Evolutionary conservation across 1,140 invertebrate genomes (phyloP), one percentile per base, ranked within the genome.

Genomic region (Oncopodura yosiiana): DNA sequence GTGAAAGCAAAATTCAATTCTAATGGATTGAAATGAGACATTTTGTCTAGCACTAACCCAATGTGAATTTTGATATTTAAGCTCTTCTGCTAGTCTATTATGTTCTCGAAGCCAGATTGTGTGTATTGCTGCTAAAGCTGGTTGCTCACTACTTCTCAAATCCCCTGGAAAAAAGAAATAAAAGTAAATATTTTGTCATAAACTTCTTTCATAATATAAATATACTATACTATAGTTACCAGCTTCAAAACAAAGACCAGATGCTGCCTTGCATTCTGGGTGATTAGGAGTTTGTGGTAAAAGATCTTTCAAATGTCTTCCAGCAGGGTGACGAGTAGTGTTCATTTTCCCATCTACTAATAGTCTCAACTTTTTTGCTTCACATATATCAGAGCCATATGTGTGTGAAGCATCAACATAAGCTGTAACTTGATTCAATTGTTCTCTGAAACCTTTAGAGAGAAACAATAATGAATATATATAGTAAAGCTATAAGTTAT

Each of bases 361-460:
- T 6, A 56, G 21, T 39, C 77, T 56, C 26, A 79, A 61, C 44
- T 68, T 66, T 41, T 69, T 64, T 4, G 69, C 70, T 60, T 75
- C 76, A 54, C 79, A 81, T 34, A 73, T 67, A 51, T 79, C 79
- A 3, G 77, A 79, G 0, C 81, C 81, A 62, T 83, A 83, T 14
- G 78, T 70, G 53, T 75, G 73, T 0, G 79, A 81, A 3, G 73
- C 73, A 64, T 83, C 81, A 1, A 82, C 63, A 58, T 74, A 81
- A 0, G 78, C 74, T 5, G 81, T 83, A 9, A 80, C 67, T 63
- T 80, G 77, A 64, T 83, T 83, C 58, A 80, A 67, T 65, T 81
- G 79, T 57, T 81, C 76, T 46, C 78, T 67, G 19, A 70, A 66
- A 18, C 76, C 73, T 72, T 43, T 18, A 56, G 19, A 53, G 8